These are phyloP conservation scores for Pseudolycoriella hygida DNA, from an alignment of 2,888 invertebrate species.

Conservation along the genomic window DNA sequence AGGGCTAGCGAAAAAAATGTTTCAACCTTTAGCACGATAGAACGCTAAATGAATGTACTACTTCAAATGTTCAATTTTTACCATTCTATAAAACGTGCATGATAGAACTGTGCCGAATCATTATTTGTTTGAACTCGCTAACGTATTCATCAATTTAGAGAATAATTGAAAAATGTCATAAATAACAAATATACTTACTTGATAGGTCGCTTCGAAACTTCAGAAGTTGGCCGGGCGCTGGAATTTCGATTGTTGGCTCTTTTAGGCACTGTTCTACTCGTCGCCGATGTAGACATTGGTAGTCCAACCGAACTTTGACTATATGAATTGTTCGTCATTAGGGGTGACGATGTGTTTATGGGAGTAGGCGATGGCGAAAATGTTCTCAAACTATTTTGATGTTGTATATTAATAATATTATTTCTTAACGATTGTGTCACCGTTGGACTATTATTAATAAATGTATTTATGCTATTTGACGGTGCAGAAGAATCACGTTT, in stretches of 20 bases:
- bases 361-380: conserved; percentile 8
- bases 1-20: too few species aligned
- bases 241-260: conserved; percentile 19
- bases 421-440: conserved; percentile 14
- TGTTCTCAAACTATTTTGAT: conserved; percentile 8
- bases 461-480: conserved; percentile 6
- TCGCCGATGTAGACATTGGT: conserved; percentile 2
- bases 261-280: conserved; percentile 8
- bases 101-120: too few species aligned
- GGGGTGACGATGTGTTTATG: conserved; percentile 9
- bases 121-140: too few species aligned
- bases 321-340: conserved; percentile 5
- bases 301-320: conserved; percentile 4
- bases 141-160: too few species aligned
- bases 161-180: too few species aligned
- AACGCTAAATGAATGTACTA: too few species aligned
- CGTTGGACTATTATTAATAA: conserved; percentile 10
- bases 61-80: too few species aligned
- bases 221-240: too few species aligned
- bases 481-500: conserved; percentile 12
- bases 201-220: conserved; percentile 55
- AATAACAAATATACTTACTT: conserved; percentile 36
- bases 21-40: too few species aligned
- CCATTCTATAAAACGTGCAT: too few species aligned
- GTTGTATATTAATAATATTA: neutral